These are phyloP conservation scores for Aphrophora alni DNA, from an alignment of 2,888 invertebrate genomes.

Conservation along the genomic window DNA sequence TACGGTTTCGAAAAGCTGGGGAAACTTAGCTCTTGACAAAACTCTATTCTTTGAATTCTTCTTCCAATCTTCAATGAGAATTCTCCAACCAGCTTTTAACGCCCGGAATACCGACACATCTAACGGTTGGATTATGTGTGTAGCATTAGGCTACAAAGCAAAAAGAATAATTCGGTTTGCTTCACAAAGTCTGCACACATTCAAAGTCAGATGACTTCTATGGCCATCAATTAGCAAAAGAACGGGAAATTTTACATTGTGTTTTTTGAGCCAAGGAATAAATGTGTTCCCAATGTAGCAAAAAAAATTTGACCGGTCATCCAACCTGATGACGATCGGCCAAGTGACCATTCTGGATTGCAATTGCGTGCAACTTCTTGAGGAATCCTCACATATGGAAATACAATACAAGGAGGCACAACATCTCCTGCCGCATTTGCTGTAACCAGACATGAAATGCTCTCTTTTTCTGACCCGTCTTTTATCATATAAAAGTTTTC, in stretches of 20 bases:
- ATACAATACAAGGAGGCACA: conserved; percentile 11
- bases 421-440: conserved; percentile 19
- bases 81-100: conserved; percentile 12
- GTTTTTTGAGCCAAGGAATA: conserved; percentile 22
- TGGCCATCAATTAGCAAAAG: conserved; percentile 2
- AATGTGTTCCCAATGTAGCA: conserved; percentile 25
- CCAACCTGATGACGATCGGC: conserved; percentile 18
- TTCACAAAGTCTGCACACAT: conserved; percentile 11
- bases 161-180: neutral
- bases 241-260: conserved; percentile 10
- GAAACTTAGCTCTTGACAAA: conserved; percentile 19
- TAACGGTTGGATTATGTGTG: conserved; percentile 16
- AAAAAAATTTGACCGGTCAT: conserved; percentile 25
- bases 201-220: neutral
- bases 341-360: conserved; percentile 24
- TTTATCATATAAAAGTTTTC: conserved; percentile 17
- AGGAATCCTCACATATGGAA: conserved; percentile 16
- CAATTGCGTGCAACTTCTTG: conserved; percentile 7
- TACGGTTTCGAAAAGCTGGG: conserved; percentile 6
- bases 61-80: conserved; percentile 1
- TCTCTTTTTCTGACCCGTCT: conserved; percentile 24
- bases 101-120: conserved; percentile 11
- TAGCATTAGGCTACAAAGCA: conserved; percentile 4
- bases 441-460: conserved; percentile 10
- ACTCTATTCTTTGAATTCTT: neutral